phyloP scores from a whole-genome alignment of 2,888 invertebrate species.

The Meteorus colon region DNA sequence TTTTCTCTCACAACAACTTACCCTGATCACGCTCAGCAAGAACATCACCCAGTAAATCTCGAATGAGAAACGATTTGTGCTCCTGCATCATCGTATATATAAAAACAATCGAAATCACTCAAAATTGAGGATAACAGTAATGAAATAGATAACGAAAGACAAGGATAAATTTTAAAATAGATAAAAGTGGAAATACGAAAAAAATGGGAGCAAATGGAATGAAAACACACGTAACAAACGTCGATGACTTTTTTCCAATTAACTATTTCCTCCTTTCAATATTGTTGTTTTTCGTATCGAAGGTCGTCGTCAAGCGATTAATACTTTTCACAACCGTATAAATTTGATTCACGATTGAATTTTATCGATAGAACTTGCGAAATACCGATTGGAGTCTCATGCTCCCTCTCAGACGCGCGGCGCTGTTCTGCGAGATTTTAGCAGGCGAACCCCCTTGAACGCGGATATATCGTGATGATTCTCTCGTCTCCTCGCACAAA shows the following conservation, averaged over 20 bases:
- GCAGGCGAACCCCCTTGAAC: slow-evolving; percentile 22
- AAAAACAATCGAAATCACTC: slow-evolving; percentile 26
- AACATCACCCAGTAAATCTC: slow-evolving; percentile 88
- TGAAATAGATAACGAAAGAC: neutral
- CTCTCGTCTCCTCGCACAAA: slow-evolving; percentile 5
- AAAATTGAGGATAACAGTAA: neutral
- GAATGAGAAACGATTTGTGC: slow-evolving; percentile 87
- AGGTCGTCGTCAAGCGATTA: neutral
- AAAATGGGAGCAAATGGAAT: neutral
- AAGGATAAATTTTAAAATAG: slow-evolving; percentile 29
- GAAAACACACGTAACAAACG: neutral
- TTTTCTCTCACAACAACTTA: slow-evolving; percentile 58
- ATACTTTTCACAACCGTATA: neutral
- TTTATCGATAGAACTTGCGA: neutral
- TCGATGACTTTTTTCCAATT: neutral
- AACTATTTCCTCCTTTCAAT: neutral
- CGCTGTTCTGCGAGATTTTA: slow-evolving; percentile 58
- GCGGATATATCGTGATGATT: slow-evolving; percentile 8
- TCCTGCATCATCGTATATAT: slow-evolving; percentile 67
- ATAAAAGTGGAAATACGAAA: neutral
- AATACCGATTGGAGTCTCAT: slow-evolving; percentile 52
- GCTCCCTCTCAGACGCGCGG: slow-evolving; percentile 57
- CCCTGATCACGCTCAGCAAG: slow-evolving; percentile 75
- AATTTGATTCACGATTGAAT: slow-evolving; percentile 3
- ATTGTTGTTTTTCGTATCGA: neutral